phyloP scores from a whole-genome alignment of 2,113 vertebrate genomes.

The Rhegmatorhina hoffmannsi region DNA sequence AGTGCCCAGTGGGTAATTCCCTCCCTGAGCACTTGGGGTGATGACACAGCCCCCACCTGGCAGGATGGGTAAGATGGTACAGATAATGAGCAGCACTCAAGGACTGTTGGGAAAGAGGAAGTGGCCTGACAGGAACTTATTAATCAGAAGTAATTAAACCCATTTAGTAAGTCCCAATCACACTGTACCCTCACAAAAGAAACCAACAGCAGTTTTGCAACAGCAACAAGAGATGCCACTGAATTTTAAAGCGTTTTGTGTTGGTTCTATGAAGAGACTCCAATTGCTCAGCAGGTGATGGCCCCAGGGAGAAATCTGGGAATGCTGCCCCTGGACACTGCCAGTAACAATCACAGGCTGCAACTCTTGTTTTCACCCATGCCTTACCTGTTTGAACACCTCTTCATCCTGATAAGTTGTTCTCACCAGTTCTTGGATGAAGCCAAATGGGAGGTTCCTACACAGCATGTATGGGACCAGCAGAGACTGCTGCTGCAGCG shows the following conservation, averaged over 20 bases:
- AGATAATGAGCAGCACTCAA: neutral
- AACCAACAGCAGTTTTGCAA: neutral
- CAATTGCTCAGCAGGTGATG: neutral
- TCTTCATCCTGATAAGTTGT: conserved; percentile 97
- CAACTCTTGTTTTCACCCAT: neutral
- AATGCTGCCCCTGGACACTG: neutral
- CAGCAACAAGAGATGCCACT: neutral
- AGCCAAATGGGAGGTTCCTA: conserved; percentile 96
- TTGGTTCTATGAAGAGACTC: neutral
- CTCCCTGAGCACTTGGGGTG: neutral
- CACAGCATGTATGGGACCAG: conserved; percentile 98
- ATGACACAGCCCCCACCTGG: neutral
- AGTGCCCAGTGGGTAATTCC: neutral
- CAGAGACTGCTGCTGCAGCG: conserved; percentile 89
- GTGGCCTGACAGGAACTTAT: conserved; percentile 5
- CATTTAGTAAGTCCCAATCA: neutral
- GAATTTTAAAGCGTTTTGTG: neutral
- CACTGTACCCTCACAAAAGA: neutral
- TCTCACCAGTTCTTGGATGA: conserved; percentile 95
- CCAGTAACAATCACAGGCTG: neutral
- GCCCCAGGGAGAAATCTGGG: neutral
- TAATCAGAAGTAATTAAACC: neutral
- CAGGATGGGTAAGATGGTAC: neutral
- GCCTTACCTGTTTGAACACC: conserved; percentile 91
- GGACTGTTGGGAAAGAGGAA: neutral